phyloP scores from a whole-genome alignment of 2,797 vertebrate species.

The Squalus acanthias region DNA sequence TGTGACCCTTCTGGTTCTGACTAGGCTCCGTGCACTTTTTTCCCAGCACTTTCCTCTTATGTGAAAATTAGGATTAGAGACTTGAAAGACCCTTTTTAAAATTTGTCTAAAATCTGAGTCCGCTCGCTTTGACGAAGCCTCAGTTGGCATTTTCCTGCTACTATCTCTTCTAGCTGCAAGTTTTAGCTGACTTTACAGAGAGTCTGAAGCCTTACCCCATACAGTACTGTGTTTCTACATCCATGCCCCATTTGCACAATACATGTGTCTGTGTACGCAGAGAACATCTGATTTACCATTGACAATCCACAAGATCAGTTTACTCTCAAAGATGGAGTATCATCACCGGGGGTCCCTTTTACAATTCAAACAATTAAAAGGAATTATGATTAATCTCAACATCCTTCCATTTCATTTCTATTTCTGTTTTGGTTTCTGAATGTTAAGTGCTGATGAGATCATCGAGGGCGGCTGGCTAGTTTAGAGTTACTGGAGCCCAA shows the following conservation, averaged over 20 bases:
- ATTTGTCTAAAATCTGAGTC: background rate
- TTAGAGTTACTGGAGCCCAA: background rate
- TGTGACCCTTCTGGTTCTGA: constrained; percentile 27
- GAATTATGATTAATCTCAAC: background rate
- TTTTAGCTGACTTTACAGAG: background rate
- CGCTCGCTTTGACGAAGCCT: background rate
- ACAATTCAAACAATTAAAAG: background rate
- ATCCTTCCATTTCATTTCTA: background rate
- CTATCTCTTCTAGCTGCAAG: background rate
- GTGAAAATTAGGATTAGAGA: constrained; percentile 14
- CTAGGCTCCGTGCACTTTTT: background rate
- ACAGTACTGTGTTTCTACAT: background rate
- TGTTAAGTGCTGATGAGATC: background rate
- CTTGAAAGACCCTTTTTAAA: background rate
- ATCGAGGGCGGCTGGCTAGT: background rate
- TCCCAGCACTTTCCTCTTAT: background rate
- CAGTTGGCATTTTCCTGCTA: background rate
- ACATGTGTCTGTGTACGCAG: background rate
- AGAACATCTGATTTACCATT: background rate
- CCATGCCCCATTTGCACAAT: background rate
- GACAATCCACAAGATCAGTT: background rate
- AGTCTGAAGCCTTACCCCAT: background rate
- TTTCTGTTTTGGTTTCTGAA: constrained; percentile 12
- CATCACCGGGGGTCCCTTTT: background rate
- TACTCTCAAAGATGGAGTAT: too few species aligned